Conservation (phyloP, 2,797 vertebrate genomes). For the Anolis apletophallus region DNA sequence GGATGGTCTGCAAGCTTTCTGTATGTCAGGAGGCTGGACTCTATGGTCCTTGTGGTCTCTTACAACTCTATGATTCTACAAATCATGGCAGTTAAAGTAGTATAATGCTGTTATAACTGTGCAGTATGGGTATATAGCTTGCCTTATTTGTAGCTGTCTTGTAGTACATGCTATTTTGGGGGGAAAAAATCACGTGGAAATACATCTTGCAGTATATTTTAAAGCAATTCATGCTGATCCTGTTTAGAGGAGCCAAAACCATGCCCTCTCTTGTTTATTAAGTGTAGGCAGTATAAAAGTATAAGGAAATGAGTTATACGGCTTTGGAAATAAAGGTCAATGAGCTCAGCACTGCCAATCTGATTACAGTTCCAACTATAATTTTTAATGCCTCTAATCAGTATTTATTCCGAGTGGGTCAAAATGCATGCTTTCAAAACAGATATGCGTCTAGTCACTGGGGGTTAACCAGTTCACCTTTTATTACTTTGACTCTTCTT, state of each 20-base stretch:
- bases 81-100: too few relatives aligned
- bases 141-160: not conserved
- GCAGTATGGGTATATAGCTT: not conserved
- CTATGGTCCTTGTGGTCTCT: too few relatives aligned
- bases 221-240: not conserved
- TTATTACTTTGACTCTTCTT: conserved; percentile 13
- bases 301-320: not conserved
- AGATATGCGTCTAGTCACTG: not conserved
- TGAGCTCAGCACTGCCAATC: not conserved
- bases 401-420: not conserved
- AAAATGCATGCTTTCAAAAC: not conserved
- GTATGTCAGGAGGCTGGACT: too few relatives aligned
- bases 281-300: not conserved
- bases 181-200: not conserved
- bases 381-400: conserved; percentile 3
- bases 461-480: conserved; percentile 9
- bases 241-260: not conserved
- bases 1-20: too few relatives aligned
- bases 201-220: not conserved
- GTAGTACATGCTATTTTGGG: not conserved
- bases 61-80: too few relatives aligned
- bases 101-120: too few relatives aligned
- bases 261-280: not conserved
- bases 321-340: not conserved
- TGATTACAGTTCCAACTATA: not conserved